These are phyloP conservation scores for Polyommatus icarus DNA, from an alignment of 2,888 invertebrate species.

Conservation along the genomic window DNA sequence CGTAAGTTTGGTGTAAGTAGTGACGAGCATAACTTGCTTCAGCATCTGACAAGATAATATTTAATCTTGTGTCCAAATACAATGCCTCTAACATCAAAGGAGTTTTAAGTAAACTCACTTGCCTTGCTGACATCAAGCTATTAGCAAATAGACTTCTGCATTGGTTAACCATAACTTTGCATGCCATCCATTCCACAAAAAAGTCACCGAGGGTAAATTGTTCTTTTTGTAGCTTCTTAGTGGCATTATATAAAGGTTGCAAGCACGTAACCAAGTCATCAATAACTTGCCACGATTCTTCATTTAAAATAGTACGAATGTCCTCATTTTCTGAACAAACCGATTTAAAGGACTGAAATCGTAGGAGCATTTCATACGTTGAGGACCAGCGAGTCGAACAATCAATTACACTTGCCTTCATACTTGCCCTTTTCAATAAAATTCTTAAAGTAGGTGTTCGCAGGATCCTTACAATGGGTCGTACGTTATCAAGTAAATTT, in stretches of 20 bases:
- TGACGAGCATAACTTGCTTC: conserved; percentile 6
- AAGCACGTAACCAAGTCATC: conserved; percentile 9
- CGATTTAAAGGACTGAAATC: not conserved
- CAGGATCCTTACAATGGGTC: conserved; percentile 12
- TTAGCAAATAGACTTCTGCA: conserved; percentile 21
- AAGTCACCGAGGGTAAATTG: conserved; percentile 29
- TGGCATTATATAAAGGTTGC: conserved; percentile 20
- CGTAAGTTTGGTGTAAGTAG: conserved; percentile 3
- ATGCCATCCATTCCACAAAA: conserved; percentile 23
- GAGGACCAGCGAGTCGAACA: conserved; percentile 29
- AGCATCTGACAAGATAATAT: conserved; percentile 19
- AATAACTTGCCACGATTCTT: conserved; percentile 14
- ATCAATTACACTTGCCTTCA: conserved; percentile 27
- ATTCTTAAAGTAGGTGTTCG: conserved; percentile 7
- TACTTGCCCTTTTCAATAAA: conserved; percentile 7
- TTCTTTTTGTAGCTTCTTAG: conserved; percentile 13
- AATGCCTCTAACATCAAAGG: conserved; percentile 23
- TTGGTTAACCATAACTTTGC: conserved; percentile 13
- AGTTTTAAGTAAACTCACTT: conserved; percentile 20
- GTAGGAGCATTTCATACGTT: no score
- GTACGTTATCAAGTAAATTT: not conserved
- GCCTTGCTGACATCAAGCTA: conserved; percentile 19
- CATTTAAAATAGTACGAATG: not conserved
- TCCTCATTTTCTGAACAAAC: not conserved
- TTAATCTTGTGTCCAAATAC: conserved; percentile 19